These are phyloP conservation scores for Sphaerophoria taeniata DNA, from an alignment of 2,888 invertebrate genomes.

Conservation along the genomic window DNA sequence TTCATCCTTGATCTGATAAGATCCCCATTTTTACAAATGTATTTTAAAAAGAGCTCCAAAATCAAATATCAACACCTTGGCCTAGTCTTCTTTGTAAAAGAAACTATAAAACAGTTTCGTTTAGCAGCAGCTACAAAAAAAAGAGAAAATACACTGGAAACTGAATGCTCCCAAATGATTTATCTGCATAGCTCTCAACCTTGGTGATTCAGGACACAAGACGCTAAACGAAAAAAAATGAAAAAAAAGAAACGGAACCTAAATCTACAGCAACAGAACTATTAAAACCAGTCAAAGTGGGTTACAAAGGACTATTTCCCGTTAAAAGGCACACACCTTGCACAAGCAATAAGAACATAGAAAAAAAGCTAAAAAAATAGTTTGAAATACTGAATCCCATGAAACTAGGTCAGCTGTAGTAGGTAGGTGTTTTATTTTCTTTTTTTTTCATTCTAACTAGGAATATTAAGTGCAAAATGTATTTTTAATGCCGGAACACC, in stretches of 20 bases:
- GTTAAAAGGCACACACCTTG: constrained; percentile 45
- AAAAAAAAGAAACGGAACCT: constrained; percentile 3
- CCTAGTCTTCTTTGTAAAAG: constrained; percentile 24
- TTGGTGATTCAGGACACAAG: constrained; percentile 31
- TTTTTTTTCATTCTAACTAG: constrained; percentile 21
- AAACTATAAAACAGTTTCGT: neutral
- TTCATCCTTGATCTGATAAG: constrained; percentile 9
- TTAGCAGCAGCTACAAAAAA: neutral
- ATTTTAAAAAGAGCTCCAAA: constrained; percentile 1
- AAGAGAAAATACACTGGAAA: neutral
- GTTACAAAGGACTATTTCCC: constrained; percentile 30
- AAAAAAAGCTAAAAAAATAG: neutral
- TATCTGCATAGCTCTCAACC: constrained; percentile 41
- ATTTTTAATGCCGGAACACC: constrained; percentile 29
- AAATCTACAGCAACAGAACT: constrained; percentile 21
- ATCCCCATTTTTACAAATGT: constrained; percentile 18
- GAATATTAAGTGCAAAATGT: constrained; percentile 16
- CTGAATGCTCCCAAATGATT: constrained; percentile 35
- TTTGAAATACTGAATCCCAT: constrained; percentile 1
- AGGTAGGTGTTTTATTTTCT: constrained; percentile 25
- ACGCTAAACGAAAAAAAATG: constrained; percentile 15
- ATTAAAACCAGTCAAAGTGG: constrained; percentile 46
- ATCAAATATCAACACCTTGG: constrained; percentile 39
- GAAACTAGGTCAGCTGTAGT: constrained; percentile 52
- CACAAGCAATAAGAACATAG: constrained; percentile 10